Evolutionary conservation across 2,888 invertebrate genomes (phyloP).

Genomic region (Leptinotarsa tumamoca): DNA sequence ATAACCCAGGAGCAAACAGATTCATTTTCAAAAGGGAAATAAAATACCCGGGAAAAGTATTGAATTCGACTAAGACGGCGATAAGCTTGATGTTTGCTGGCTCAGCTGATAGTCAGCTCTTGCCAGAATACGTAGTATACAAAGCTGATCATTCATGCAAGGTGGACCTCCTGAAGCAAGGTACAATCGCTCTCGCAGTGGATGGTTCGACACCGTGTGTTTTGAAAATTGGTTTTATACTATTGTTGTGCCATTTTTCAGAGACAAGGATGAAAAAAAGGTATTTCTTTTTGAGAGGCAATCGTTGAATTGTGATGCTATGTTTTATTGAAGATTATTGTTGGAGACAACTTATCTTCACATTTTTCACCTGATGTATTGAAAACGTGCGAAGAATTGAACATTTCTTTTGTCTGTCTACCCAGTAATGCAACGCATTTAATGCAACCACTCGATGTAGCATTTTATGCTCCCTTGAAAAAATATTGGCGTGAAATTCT

Average conservation of each 20-base stretch:
- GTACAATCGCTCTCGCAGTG: conserved; percentile 61
- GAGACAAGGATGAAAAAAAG: conserved; percentile 22
- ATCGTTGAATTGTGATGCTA: conserved; percentile 3
- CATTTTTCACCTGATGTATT: conserved; percentile 22
- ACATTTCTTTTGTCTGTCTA: conserved; percentile 6
- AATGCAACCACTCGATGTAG: conserved; percentile 14
- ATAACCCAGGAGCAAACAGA: conserved; percentile 34
- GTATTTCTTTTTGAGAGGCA: background rate
- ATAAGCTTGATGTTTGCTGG: conserved; percentile 43
- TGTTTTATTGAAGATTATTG: conserved; percentile 15
- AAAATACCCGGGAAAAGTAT: conserved; percentile 32
- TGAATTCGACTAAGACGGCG: conserved; percentile 33
- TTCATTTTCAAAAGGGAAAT: conserved; percentile 31
- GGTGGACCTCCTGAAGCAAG: conserved; percentile 58
- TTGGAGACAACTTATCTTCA: conserved; percentile 12
- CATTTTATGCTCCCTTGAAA: conserved; percentile 10
- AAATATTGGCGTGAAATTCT: conserved; percentile 11
- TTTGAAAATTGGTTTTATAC: conserved; percentile 59
- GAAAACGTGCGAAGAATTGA: conserved; percentile 17
- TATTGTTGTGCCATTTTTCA: conserved; percentile 34
- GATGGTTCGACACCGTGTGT: conserved; percentile 60
- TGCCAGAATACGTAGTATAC: conserved; percentile 64
- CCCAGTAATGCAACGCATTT: background rate
- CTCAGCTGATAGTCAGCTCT: conserved; percentile 58
- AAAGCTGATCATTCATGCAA: conserved; percentile 61